Evolutionary conservation across 2,888 invertebrate genomes (phyloP).

Genomic region (Brachylomia viminalis): DNA sequence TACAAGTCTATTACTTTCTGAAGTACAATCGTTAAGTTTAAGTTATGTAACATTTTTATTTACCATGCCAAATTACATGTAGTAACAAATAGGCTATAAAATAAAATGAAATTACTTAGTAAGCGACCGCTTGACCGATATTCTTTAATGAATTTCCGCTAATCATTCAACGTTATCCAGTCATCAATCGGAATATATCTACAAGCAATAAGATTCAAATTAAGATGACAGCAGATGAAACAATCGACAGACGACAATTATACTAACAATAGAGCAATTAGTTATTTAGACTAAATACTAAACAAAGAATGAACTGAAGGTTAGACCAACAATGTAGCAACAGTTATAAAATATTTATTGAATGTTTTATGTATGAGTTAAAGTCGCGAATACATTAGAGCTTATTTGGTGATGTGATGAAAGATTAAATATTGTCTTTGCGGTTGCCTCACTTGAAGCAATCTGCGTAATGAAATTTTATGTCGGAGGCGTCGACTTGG

Average conservation of each 20-base stretch:
- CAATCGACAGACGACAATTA: constrained; percentile 58
- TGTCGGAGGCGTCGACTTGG: constrained; percentile 72
- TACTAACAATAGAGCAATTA: constrained; percentile 82
- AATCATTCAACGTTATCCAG: constrained; percentile 42
- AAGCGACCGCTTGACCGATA: constrained; percentile 41
- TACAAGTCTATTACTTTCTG: constrained; percentile 71
- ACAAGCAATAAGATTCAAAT: constrained; percentile 30
- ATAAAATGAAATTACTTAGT: constrained; percentile 63
- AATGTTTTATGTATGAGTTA: constrained; percentile 74
- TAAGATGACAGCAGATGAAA: constrained; percentile 51
- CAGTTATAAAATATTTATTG: constrained; percentile 64
- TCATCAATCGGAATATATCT: constrained; percentile 52
- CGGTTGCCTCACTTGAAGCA: constrained; percentile 74
- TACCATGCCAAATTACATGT: constrained; percentile 54
- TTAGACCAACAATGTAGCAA: constrained; percentile 70
- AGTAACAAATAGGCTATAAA: constrained; percentile 61
- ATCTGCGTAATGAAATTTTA: constrained; percentile 77
- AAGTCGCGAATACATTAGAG: constrained; percentile 78
- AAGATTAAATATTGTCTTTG: constrained; percentile 82
- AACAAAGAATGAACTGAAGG: constrained; percentile 80
- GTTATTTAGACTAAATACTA: constrained; percentile 78
- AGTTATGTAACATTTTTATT: constrained; percentile 64
- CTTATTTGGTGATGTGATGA: constrained; percentile 81
- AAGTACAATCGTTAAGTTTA: constrained; percentile 53
- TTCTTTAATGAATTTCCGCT: constrained; percentile 63